phyloP scores from a whole-genome alignment of 2,797 vertebrate genomes.

The Thamnophis elegans region DNA sequence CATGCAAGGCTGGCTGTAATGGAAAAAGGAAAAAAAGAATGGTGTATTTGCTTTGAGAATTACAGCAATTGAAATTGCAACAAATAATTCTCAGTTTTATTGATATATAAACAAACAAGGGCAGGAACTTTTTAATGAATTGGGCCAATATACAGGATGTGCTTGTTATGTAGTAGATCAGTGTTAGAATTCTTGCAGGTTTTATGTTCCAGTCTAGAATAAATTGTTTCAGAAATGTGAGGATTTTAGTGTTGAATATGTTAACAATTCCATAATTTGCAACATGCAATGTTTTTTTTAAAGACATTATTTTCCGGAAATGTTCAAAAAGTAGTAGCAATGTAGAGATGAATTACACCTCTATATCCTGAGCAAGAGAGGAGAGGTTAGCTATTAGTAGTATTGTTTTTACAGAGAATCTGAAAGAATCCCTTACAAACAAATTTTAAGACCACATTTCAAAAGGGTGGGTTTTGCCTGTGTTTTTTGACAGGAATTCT shows the following conservation, averaged over 20 bases:
- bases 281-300: background rate
- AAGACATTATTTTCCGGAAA: background rate
- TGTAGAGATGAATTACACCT: background rate
- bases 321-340: conserved; percentile 18
- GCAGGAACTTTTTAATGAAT: background rate
- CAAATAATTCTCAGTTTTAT: background rate
- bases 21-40: background rate
- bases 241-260: background rate
- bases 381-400: background rate
- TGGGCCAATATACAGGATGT: background rate
- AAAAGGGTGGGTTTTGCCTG: background rate
- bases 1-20: conserved; percentile 49
- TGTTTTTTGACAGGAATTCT: background rate
- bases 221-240: background rate
- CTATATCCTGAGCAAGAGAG: background rate
- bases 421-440: background rate
- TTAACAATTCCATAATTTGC: conserved; percentile 15
- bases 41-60: background rate
- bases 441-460: conserved; percentile 27
- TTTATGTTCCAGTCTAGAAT: background rate
- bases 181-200: background rate
- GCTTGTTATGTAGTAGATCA: conserved; percentile 1
- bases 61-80: background rate
- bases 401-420: background rate
- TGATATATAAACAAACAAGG: background rate